A percentile compares a stretch with the other conserved stretches of the same genome.
phyloP scores from a whole-genome alignment of 2,113 vertebrate genomes.

The Spea bombifrons region DNA sequence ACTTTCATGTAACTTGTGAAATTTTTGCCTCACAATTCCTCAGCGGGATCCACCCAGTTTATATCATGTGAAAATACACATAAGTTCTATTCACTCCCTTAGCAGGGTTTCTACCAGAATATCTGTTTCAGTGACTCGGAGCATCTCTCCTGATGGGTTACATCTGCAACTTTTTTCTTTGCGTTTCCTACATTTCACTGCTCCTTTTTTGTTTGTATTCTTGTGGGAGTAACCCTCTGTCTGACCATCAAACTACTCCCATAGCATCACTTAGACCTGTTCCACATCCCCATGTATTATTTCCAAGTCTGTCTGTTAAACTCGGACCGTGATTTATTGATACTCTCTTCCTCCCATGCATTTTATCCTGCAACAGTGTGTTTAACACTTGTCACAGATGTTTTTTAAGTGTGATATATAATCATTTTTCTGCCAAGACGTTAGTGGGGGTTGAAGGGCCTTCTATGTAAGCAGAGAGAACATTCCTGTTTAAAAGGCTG shows the following conservation, averaged over 20 bases:
- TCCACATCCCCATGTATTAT: constrained; percentile 33
- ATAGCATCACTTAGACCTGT: constrained; percentile 38
- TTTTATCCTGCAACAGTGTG: constrained; percentile 43
- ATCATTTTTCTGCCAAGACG: constrained; percentile 39
- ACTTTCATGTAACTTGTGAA: too few species aligned
- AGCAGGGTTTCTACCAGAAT: too few species aligned
- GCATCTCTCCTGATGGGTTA: too few species aligned
- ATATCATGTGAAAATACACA: too few species aligned
- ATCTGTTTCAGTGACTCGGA: too few species aligned
- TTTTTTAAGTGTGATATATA: constrained; percentile 48
- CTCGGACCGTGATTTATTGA: constrained; percentile 44
- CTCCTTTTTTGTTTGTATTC: neutral
- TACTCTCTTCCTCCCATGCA: constrained; percentile 45
- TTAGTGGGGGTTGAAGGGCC: constrained; percentile 37
- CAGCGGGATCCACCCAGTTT: too few species aligned
- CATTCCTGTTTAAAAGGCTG: constrained; percentile 41
- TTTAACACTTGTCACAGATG: constrained; percentile 49
- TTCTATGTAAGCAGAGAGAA: constrained; percentile 33
- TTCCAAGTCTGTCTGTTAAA: constrained; percentile 34
- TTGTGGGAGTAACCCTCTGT: neutral
- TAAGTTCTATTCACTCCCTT: too few species aligned
- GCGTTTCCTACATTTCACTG: too few species aligned
- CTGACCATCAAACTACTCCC: constrained; percentile 15
- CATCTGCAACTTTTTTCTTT: too few species aligned
- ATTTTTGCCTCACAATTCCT: too few species aligned